Percentiles rank a stretch among this genome's conserved stretches.
Evolutionary conservation across 2,888 invertebrate species (phyloP).

Genomic region (Microctonus aethiopoides): DNA sequence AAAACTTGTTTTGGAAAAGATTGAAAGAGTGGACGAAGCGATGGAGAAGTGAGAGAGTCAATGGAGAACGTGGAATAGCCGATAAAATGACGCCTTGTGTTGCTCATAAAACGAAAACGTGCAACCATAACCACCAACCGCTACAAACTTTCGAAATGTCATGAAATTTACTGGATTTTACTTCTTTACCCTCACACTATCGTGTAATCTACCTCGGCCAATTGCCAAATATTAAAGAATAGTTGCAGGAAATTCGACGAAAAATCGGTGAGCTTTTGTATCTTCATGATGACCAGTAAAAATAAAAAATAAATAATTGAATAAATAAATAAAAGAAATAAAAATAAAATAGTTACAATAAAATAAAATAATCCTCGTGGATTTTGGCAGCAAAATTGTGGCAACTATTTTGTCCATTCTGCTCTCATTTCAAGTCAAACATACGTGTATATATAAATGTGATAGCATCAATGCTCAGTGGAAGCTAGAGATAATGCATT

Average conservation of each 20-base stretch:
- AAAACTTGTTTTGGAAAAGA: not conserved
- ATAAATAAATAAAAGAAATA: not conserved
- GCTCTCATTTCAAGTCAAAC: not conserved
- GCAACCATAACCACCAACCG: slow-evolving; percentile 27
- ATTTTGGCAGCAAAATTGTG: not conserved
- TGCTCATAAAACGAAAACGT: slow-evolving; percentile 28
- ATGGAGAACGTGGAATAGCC: slow-evolving; percentile 11
- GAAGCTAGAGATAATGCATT: slow-evolving; percentile 54
- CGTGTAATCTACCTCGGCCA: not conserved
- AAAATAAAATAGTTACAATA: not conserved
- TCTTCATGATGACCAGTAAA: not conserved
- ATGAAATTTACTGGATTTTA: slow-evolving; percentile 26
- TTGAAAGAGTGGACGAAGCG: not conserved
- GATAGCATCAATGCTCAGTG: slow-evolving; percentile 57
- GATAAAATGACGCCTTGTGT: slow-evolving; percentile 31
- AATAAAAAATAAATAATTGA: not conserved
- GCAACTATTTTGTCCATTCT: not conserved
- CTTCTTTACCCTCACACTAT: not conserved
- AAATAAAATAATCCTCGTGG: not conserved
- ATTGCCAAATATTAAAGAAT: not conserved
- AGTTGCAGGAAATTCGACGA: not conserved
- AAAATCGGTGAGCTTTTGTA: not conserved
- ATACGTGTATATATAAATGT: slow-evolving; percentile 35
- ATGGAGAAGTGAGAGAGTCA: slow-evolving; percentile 4
- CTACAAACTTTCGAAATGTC: slow-evolving; percentile 28